Conservation (phyloP, 2,113 vertebrate genomes). For the Heterochromis multidens region DNA sequence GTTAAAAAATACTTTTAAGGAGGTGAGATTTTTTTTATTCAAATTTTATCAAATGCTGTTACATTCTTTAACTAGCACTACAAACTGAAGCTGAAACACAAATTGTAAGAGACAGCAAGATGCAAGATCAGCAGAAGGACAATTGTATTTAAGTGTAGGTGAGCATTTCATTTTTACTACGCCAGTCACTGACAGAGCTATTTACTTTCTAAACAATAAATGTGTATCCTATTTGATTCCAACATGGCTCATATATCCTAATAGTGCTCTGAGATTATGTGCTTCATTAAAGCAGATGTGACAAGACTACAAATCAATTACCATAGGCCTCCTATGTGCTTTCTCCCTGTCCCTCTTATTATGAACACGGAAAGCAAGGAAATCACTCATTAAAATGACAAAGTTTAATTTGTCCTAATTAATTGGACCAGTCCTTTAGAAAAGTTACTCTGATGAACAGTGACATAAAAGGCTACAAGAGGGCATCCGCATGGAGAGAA, state of each 20-base stretch:
- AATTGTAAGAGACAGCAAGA: neutral
- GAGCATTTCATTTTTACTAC: neutral
- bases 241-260: slow-evolving; percentile 11
- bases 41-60: neutral
- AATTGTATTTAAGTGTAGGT: neutral
- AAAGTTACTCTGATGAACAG: neutral
- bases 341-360: neutral
- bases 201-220: neutral
- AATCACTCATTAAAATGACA: slow-evolving; percentile 28
- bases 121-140: neutral
- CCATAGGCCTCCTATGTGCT: neutral
- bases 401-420: slow-evolving; percentile 31
- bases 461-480: neutral
- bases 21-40: neutral
- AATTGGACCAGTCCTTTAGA: slow-evolving; percentile 1
- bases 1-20: neutral
- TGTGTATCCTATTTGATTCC: neutral
- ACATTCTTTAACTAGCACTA: neutral
- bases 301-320: slow-evolving; percentile 1
- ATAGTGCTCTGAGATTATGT: slow-evolving; percentile 28
- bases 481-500: neutral
- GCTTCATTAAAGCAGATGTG: slow-evolving; percentile 31
- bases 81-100: neutral
- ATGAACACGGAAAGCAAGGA: slow-evolving; percentile 19
- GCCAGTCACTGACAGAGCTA: neutral